A percentile compares a stretch with the other conserved stretches of the same genome.
These are phyloP conservation scores for Hetaerina americana DNA, from an alignment of 1,140 invertebrate genomes.

Conservation along the genomic window DNA sequence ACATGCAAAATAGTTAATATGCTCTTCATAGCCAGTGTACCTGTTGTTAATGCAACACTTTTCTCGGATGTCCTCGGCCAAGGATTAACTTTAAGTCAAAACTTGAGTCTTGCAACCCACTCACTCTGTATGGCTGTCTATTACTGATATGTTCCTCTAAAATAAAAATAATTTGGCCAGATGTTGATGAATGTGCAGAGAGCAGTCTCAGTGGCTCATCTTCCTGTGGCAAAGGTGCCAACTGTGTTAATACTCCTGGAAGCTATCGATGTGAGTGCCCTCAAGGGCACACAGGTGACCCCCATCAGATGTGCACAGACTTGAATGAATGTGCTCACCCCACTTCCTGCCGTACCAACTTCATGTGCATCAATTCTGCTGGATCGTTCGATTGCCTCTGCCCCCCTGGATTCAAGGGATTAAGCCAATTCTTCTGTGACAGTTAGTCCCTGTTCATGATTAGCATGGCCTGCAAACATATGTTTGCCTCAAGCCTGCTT, in stretches of 20 bases:
- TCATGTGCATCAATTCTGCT: slow-evolving; percentile 31
- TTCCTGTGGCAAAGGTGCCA: slow-evolving; percentile 53
- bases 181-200: slow-evolving; percentile 38
- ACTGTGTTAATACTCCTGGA: slow-evolving; percentile 60
- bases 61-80: too few species aligned
- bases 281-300: slow-evolving; percentile 49
- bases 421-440: slow-evolving; percentile 53
- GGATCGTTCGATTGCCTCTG: slow-evolving; percentile 33
- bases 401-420: slow-evolving; percentile 34
- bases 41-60: too few species aligned
- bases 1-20: too few species aligned
- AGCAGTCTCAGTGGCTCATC: slow-evolving; percentile 25
- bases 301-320: slow-evolving; percentile 36
- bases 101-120: too few species aligned
- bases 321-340: slow-evolving; percentile 46
- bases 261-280: slow-evolving; percentile 61
- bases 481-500: too few species aligned
- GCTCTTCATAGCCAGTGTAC: too few species aligned
- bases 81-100: too few species aligned
- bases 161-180: slow-evolving; percentile 24
- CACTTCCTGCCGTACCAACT: slow-evolving; percentile 27
- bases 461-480: too few species aligned
- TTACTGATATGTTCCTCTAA: background rate
- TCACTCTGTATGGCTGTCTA: too few species aligned
- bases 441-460: slow-evolving; percentile 49